Base-by-base conservation (phyloP, 2,113 vertebrate genomes). In the Onychostruthus taczanowskii region DNA sequence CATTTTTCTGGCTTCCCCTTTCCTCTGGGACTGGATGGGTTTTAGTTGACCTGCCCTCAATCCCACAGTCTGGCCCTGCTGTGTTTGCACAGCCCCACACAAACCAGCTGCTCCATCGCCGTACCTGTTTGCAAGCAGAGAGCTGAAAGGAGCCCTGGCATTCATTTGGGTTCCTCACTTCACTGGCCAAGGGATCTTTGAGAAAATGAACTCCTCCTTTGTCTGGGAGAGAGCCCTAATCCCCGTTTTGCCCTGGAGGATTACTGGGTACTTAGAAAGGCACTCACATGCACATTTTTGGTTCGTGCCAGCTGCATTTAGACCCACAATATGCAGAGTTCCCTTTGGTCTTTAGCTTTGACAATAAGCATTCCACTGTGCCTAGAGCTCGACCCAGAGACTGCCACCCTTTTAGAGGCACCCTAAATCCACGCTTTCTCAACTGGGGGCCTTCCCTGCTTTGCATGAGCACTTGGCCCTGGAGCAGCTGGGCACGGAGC, bases 211-310 rank as follows among this genome's bases (percentile, higher is more conserved):
- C 94, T 96, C 90, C 41, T 89, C 27, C 83, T 96, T 97, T 97
- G 96, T 97, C 96, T 90, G 77, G 30, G 88, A 89, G 89, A 93
- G 92, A 96, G 90, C 72, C 93, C 92, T 98, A 98, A 98, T 98
- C 97, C 97, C 96, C 70, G 24, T 96, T 98, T 95, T 97, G 97
- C 97, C 95, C 96, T 74, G 93, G 93, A 96, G 97, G 97, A 98
- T 98, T 98, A 98, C 24, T 72, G 94, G 92, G 88, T 96, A 96
- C 87, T 98, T 97, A 97, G 96, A 97, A 97, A 97, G 97, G 96
- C 94, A 92, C 97, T 98, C 97, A 97, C 97, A 97, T 87, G 96
- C 90, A 96, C 90, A 96, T 97, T 97, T 97, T 96, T 92, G 95
- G 95, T 93, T 92, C 0, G 4, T 96, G 97, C 97, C 97, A 97